Percentiles rank a stretch among this genome's conserved stretches.
phyloP scores from a whole-genome alignment of 2,113 vertebrate species.

The Naja naja region DNA sequence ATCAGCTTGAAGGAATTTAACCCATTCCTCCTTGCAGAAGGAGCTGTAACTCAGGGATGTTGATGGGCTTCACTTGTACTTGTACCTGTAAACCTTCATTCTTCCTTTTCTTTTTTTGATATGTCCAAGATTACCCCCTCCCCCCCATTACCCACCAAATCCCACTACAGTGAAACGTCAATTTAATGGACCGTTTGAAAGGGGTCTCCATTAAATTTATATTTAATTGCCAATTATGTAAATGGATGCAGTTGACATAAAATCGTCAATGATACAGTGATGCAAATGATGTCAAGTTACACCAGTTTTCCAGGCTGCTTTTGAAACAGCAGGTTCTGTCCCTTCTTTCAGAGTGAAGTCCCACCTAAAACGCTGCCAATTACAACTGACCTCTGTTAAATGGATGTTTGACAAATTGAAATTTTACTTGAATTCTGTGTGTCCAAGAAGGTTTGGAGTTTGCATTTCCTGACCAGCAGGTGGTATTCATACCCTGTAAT shows the following conservation, averaged over 20 bases:
- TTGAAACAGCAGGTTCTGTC: neutral
- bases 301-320: neutral
- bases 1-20: neutral
- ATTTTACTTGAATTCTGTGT: neutral
- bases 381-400: neutral
- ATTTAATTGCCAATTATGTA: neutral
- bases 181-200: neutral
- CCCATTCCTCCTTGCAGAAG: neutral
- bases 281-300: neutral
- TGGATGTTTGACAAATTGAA: neutral
- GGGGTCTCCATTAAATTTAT: neutral
- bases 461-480: neutral
- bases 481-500: neutral
- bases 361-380: neutral
- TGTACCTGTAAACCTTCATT: slow-evolving; percentile 51
- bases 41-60: neutral
- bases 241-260: neutral
- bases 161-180: neutral
- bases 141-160: neutral
- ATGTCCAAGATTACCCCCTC: neutral
- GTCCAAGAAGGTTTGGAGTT: neutral
- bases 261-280: neutral
- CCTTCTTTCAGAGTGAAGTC: neutral
- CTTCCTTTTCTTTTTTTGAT: slow-evolving; percentile 1
- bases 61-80: slow-evolving; percentile 34